Evolutionary conservation across 2,113 vertebrate genomes (phyloP).

Genomic region (Peucedramus taeniatus): DNA sequence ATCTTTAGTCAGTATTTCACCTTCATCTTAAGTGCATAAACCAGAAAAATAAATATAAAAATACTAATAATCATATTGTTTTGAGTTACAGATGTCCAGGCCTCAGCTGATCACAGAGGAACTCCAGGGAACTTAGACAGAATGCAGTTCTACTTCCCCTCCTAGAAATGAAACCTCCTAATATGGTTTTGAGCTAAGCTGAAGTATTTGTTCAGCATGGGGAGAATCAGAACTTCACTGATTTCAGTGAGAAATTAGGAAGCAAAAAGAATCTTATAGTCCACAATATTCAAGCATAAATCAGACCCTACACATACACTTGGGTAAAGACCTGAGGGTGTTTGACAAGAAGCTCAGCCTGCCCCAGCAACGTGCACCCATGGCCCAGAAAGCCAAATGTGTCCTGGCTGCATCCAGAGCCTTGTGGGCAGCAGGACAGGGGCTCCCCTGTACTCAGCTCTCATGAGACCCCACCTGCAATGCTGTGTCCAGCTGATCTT

Average conservation of each 20-base stretch:
- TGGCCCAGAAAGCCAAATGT: not conserved
- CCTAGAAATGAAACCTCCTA: not conserved
- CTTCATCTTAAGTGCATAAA: not conserved
- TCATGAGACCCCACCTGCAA: not conserved
- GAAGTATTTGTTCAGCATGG: not conserved
- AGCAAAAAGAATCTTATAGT: not conserved
- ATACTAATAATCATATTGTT: not conserved
- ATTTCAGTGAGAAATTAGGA: not conserved
- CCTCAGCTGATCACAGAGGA: not conserved
- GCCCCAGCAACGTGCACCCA: accelerated
- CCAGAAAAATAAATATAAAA: not conserved
- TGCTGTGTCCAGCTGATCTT: not conserved
- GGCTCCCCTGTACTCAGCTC: not conserved
- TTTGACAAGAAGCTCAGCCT: not conserved
- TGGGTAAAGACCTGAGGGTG: no score
- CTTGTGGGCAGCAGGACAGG: accelerated
- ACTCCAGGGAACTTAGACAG: not conserved
- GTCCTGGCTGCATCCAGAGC: not conserved
- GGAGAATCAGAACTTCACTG: not conserved
- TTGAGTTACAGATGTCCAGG: not conserved
- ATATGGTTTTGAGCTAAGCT: not conserved
- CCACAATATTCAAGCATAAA: not conserved
- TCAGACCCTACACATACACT: not conserved
- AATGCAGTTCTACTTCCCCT: not conserved
- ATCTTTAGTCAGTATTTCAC: not conserved